Conservation (phyloP, 2,888 invertebrate genomes). For the Scaptomyza flava region DNA sequence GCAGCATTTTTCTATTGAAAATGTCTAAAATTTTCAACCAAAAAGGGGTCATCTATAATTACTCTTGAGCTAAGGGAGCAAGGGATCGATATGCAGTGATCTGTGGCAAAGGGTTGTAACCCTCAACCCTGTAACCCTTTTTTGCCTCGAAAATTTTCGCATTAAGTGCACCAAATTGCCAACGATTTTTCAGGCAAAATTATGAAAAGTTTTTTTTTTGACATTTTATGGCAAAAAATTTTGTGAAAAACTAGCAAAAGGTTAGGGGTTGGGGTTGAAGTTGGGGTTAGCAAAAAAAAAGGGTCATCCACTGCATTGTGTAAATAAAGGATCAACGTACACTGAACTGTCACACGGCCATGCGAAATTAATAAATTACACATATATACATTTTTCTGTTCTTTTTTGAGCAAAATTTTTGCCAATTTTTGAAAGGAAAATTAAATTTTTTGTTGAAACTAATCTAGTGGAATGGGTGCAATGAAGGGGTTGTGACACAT, state of each 20-base stretch:
- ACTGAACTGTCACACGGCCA: slow-evolving; percentile 68
- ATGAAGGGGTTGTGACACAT: slow-evolving; percentile 81
- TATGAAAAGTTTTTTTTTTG: slow-evolving; percentile 27
- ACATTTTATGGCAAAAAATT: slow-evolving; percentile 34
- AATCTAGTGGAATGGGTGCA: slow-evolving; percentile 55
- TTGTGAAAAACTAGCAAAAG: slow-evolving; percentile 26
- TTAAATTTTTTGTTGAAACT: slow-evolving; percentile 45
- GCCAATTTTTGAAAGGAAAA: slow-evolving; percentile 70
- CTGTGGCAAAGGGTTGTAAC: slow-evolving; percentile 38
- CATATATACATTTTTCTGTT: background rate
- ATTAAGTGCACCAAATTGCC: slow-evolving; percentile 68
- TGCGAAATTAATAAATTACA: slow-evolving; percentile 74
- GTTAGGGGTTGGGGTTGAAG: slow-evolving; percentile 55
- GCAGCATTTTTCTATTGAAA: slow-evolving; percentile 49
- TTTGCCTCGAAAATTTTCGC: slow-evolving; percentile 68
- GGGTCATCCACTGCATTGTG: slow-evolving; percentile 72
- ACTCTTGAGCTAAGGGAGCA: slow-evolving; percentile 14
- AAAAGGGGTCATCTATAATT: slow-evolving; percentile 20
- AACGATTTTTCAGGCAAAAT: slow-evolving; percentile 14
- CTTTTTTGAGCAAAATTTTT: slow-evolving; percentile 53
- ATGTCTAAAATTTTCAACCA: slow-evolving; percentile 66
- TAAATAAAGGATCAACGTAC: slow-evolving; percentile 72
- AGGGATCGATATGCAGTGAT: slow-evolving; percentile 50
- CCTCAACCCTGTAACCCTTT: slow-evolving; percentile 25
- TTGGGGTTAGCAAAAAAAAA: slow-evolving; percentile 48